Conservation (phyloP, 2,888 invertebrate species). For the Coelinius sp. region DNA sequence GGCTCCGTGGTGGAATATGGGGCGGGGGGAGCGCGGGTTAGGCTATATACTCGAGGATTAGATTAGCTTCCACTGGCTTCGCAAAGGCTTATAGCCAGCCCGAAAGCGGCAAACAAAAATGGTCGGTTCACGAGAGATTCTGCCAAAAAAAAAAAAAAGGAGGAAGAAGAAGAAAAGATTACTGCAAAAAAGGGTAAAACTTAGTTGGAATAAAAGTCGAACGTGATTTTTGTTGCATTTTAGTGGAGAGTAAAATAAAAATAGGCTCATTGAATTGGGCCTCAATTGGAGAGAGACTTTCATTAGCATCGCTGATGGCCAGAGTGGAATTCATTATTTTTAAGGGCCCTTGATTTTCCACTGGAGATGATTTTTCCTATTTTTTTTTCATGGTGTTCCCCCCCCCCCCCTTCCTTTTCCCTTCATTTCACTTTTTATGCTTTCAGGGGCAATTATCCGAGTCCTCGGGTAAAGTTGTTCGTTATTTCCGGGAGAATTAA, state of each 20-base stretch:
- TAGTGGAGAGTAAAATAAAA: not conserved
- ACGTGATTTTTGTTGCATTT: conserved; percentile 6
- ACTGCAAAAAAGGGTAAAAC: not conserved
- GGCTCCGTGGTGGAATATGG: conserved; percentile 38
- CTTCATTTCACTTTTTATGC: conserved; percentile 20
- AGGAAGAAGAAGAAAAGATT: not conserved
- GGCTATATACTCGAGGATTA: conserved; percentile 64
- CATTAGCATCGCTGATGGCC: conserved; percentile 31
- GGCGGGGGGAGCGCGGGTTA: conserved; percentile 34
- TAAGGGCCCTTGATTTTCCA: conserved; percentile 33
- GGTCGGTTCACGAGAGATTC: conserved; percentile 49
- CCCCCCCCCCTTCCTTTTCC: conserved; percentile 4
- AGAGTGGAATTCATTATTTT: conserved; percentile 40
- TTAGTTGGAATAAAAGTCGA: not conserved
- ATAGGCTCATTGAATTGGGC: not conserved
- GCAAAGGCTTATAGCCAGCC: conserved; percentile 62
- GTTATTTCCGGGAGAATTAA: conserved; percentile 53
- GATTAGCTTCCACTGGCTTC: conserved; percentile 66
- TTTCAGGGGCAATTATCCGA: conserved; percentile 43
- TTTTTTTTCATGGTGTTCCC: conserved; percentile 11
- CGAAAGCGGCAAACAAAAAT: conserved; percentile 65
- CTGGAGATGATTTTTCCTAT: conserved; percentile 26
- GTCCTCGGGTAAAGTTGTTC: conserved; percentile 35
- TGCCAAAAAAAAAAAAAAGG: conserved; percentile 16
- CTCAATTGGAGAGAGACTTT: conserved; percentile 29